Percentiles rank a stretch among this genome's conserved stretches.
Conservation (phyloP, 2,797 vertebrate genomes). For the Danio kyathit region DNA sequence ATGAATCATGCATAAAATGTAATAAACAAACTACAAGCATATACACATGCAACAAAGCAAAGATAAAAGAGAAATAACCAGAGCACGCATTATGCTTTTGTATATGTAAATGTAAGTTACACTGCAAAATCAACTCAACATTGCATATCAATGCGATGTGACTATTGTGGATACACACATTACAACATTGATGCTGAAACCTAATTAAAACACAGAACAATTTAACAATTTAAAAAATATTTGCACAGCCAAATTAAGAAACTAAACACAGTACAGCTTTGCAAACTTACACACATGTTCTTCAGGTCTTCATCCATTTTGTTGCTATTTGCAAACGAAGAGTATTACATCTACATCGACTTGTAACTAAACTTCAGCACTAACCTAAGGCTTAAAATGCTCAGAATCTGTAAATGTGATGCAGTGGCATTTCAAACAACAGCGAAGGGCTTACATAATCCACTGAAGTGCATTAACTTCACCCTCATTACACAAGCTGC, state of each 20-base stretch:
- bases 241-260: neutral
- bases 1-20: too few species aligned
- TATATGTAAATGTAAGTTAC: too few species aligned
- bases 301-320: conserved; percentile 42
- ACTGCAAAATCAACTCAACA: too few species aligned
- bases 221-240: neutral
- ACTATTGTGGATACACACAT: too few species aligned
- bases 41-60: too few species aligned
- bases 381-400: conserved; percentile 30
- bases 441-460: conserved; percentile 23
- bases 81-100: too few species aligned
- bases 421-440: conserved; percentile 34
- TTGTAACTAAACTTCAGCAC: conserved; percentile 16
- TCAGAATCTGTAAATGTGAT: conserved; percentile 38
- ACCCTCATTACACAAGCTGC: conserved; percentile 28
- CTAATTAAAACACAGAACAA: too few species aligned
- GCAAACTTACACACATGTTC: conserved; percentile 48
- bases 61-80: too few species aligned
- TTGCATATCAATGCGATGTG: too few species aligned
- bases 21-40: too few species aligned
- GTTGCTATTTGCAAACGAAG: neutral
- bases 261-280: neutral
- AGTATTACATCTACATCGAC: neutral
- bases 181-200: too few species aligned
- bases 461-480: conserved; percentile 28